Conservation (phyloP, 2,888 invertebrate species). For the Deilephila porcellus region DNA sequence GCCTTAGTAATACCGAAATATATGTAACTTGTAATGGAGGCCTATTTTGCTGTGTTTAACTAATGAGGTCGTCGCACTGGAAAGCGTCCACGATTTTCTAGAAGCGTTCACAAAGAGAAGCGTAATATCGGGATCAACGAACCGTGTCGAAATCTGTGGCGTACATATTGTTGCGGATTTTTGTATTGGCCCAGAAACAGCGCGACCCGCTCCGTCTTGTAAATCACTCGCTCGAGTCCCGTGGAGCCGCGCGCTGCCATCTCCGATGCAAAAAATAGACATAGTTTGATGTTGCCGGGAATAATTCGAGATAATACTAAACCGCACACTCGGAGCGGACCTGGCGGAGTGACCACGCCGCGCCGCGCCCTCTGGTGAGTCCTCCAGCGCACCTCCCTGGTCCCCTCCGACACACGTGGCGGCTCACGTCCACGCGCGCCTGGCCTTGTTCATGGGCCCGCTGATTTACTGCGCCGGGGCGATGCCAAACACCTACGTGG, state of each 20-base stretch:
- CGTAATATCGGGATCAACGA: slow-evolving; percentile 63
- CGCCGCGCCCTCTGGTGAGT: slow-evolving; percentile 76
- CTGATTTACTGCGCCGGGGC: slow-evolving; percentile 63
- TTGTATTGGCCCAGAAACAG: slow-evolving; percentile 76
- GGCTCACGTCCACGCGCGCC: slow-evolving; percentile 44
- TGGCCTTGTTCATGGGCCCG: slow-evolving; percentile 59
- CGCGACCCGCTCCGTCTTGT: slow-evolving; percentile 64
- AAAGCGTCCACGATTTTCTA: slow-evolving; percentile 7
- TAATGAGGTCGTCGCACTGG: slow-evolving; percentile 7
- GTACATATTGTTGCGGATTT: slow-evolving; percentile 61
- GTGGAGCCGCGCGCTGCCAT: slow-evolving; percentile 66
- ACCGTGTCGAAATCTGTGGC: slow-evolving; percentile 52
- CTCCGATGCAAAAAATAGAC: slow-evolving; percentile 79
- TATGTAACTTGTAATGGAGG: not conserved
- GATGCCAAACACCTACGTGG: slow-evolving; percentile 68
- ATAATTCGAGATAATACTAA: slow-evolving; percentile 75
- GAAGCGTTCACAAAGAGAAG: not conserved
- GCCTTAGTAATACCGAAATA: not conserved
- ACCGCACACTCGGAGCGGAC: slow-evolving; percentile 67
- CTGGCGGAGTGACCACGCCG: slow-evolving; percentile 62
- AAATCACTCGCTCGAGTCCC: slow-evolving; percentile 73
- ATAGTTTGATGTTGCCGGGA: slow-evolving; percentile 75
- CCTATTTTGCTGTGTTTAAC: not conserved
- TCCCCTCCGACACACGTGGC: slow-evolving; percentile 50
- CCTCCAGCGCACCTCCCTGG: slow-evolving; percentile 14